These are phyloP conservation scores for Ciconia maguari DNA, from an alignment of 2,113 vertebrate genomes.

Conservation along the genomic window DNA sequence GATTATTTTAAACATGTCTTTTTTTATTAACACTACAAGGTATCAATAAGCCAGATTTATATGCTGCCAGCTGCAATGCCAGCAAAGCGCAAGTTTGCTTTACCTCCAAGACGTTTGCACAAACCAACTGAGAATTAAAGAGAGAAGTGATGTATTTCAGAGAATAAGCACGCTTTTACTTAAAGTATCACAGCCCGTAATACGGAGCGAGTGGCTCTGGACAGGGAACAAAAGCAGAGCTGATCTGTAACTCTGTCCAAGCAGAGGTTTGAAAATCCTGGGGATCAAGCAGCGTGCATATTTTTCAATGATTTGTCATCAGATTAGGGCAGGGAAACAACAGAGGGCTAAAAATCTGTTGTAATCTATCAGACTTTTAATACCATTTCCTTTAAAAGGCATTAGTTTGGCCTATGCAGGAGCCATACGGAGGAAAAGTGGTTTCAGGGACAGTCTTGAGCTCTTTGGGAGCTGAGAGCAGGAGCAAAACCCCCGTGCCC, in stretches of 20 bases:
- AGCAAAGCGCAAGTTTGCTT: not conserved
- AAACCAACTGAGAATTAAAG: not conserved
- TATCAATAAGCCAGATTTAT: not conserved
- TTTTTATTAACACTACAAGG: constrained; percentile 25
- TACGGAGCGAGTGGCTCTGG: not conserved
- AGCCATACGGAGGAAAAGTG: not conserved
- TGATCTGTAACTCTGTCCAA: not conserved
- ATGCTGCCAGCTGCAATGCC: not conserved
- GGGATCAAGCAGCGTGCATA: not conserved
- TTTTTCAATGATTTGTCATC: not conserved
- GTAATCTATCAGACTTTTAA: not conserved
- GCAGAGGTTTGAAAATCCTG: not conserved
- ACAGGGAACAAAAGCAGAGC: not conserved
- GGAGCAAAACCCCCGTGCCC: not conserved
- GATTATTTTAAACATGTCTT: not conserved
- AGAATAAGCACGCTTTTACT: not conserved
- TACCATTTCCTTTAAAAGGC: not conserved
- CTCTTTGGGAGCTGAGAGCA: not conserved
- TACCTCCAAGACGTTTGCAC: not conserved
- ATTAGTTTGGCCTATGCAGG: not conserved
- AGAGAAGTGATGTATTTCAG: not conserved
- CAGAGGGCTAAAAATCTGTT: not conserved
- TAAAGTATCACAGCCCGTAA: not conserved
- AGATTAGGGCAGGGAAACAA: not conserved
- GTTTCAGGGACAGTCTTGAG: not conserved